These are phyloP conservation scores for Pangasius macronema DNA, from an alignment of 2,797 vertebrate species.

Conservation along the genomic window DNA sequence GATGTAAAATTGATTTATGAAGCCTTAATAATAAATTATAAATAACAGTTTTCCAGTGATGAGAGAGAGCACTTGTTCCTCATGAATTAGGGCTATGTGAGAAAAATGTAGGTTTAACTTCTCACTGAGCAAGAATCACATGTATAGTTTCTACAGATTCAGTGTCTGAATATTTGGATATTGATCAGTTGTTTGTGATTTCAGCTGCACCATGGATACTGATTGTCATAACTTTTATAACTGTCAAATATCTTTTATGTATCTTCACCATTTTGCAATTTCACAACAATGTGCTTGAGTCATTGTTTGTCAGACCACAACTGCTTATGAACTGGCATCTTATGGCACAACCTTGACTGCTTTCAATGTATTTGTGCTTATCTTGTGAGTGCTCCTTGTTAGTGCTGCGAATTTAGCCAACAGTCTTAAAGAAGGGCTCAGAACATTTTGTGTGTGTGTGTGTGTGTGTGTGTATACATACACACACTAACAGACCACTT, in stretches of 20 bases:
- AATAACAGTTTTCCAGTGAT: neutral
- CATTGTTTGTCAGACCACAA: neutral
- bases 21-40: neutral
- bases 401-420: neutral
- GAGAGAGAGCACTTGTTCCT: neutral
- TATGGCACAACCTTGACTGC: neutral
- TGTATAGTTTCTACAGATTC: neutral
- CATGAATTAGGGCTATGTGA: neutral
- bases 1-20: neutral
- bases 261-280: neutral
- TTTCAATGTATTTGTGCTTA: neutral
- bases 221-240: too few relatives aligned
- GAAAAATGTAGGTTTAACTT: neutral
- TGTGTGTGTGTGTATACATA: neutral
- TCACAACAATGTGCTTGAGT: neutral
- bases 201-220: neutral
- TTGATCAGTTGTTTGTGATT: neutral
- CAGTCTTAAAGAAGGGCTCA: neutral
- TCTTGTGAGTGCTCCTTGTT: neutral
- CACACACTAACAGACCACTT: neutral
- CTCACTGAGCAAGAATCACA: neutral
- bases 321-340: neutral
- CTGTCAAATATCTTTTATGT: neutral
- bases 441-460: neutral
- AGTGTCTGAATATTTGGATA: neutral